Conservation (phyloP, 2,888 invertebrate genomes). For the Chymomyza procnemis region DNA sequence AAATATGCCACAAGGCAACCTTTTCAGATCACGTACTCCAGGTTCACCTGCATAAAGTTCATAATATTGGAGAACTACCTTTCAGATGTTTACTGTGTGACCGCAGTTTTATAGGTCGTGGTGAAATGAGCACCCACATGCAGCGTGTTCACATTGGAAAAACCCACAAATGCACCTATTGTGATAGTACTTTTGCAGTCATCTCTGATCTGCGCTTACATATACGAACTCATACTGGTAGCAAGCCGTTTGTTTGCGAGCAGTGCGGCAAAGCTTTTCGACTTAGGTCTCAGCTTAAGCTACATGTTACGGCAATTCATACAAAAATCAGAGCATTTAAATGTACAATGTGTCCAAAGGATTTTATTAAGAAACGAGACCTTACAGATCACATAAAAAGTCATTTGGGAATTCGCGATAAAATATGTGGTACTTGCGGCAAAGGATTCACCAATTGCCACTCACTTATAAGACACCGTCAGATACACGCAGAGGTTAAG, state of each 20-base stretch:
- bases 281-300: slow-evolving; percentile 58
- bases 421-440: slow-evolving; percentile 71
- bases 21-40: slow-evolving; percentile 61
- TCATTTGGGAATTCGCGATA: slow-evolving; percentile 73
- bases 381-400: slow-evolving; percentile 71
- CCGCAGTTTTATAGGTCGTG: slow-evolving; percentile 54
- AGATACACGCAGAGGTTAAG: slow-evolving; percentile 72
- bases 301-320: slow-evolving; percentile 60
- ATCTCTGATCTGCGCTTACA: slow-evolving; percentile 60
- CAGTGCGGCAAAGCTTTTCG: slow-evolving; percentile 71
- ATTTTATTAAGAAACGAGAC: slow-evolving; percentile 66
- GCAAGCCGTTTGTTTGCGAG: slow-evolving; percentile 67
- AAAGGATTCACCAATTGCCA: slow-evolving; percentile 73
- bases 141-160: slow-evolving; percentile 68
- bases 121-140: slow-evolving; percentile 50
- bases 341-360: slow-evolving; percentile 65
- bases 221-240: slow-evolving; percentile 63
- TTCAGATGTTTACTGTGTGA: slow-evolving; percentile 63
- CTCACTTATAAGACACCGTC: slow-evolving; percentile 70
- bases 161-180: slow-evolving; percentile 57
- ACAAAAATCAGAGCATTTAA: slow-evolving; percentile 58
- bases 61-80: slow-evolving; percentile 69
- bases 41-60: slow-evolving; percentile 59
- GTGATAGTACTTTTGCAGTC: slow-evolving; percentile 61
- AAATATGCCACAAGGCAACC: slow-evolving; percentile 55